phyloP scores from a whole-genome alignment of 1,140 invertebrate genomes.

The Trissolcus basalis region DNA sequence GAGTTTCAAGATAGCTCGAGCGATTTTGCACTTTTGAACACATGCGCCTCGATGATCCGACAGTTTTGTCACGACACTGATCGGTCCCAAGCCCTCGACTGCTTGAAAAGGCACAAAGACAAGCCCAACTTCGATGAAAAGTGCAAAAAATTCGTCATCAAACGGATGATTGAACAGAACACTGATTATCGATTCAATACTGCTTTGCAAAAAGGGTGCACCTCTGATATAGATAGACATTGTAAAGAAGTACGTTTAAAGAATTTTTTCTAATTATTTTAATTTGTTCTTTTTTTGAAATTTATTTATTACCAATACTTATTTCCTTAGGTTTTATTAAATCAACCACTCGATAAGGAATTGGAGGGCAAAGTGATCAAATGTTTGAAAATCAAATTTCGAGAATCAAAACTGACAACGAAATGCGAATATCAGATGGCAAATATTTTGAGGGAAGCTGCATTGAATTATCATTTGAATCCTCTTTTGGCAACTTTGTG shows the following conservation, averaged over 20 bases:
- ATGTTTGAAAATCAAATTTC: slow-evolving; percentile 86
- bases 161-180: slow-evolving; percentile 94
- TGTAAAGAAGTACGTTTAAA: slow-evolving; percentile 75
- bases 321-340: slow-evolving; percentile 63
- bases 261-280: too few species aligned
- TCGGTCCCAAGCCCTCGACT: slow-evolving; percentile 82
- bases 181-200: slow-evolving; percentile 95
- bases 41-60: slow-evolving; percentile 90
- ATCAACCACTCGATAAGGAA: slow-evolving; percentile 71
- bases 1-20: slow-evolving; percentile 89
- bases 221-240: slow-evolving; percentile 83
- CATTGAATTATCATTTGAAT: slow-evolving; percentile 90
- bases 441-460: slow-evolving; percentile 88
- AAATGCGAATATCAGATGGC: slow-evolving; percentile 89
- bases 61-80: slow-evolving; percentile 85
- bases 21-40: slow-evolving; percentile 89
- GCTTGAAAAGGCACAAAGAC: slow-evolving; percentile 87
- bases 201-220: slow-evolving; percentile 86
- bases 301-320: slow-evolving; percentile 12
- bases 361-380: slow-evolving; percentile 79
- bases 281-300: background rate
- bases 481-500: slow-evolving; percentile 88
- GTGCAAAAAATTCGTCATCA: slow-evolving; percentile 90
- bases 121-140: slow-evolving; percentile 88
- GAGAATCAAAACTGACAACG: slow-evolving; percentile 82